Evolutionary conservation across 2,113 vertebrate species (phyloP), one percentile per base, ranked within the genome.

Genomic region (Nettapus auritus): DNA sequence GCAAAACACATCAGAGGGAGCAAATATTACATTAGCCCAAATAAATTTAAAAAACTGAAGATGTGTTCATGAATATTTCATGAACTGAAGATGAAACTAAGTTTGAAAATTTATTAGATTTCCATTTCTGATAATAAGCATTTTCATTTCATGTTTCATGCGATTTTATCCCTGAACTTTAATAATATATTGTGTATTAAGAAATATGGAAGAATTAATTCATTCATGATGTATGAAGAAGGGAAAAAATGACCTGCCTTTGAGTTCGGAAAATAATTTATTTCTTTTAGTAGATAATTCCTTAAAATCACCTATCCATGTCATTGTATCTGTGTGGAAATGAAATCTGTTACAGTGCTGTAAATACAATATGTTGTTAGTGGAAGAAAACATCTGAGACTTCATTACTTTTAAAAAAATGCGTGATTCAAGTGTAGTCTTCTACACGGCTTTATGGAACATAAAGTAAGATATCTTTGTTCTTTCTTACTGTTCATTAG

Each of bases 61-160:
- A 57, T 34, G 40, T 75, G 8, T 28, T 81, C 8, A 25, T 70
- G 31, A 89, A 70, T 84, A 50, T 66, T 88, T 80, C 53, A 90
- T 62, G 22, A 86, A 11, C 26, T 34, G 38, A 86, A 86, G 63
- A 73, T 36, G 44, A 88, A 69, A 29, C 10, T 13, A 59, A 83
- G 11, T 81, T 62, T 87, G 91, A 50, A 31, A 78, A 88, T 70
- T 50, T 3, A 59, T 90, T 86, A 50, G 90, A 93, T 96, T 95
- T 70, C 20, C 31, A 29, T 84, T 92, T 89, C 73, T 81, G 56
- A 63, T 90, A 74, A 86, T 78, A 25, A 81, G 33, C 13, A 52
- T 81, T 95, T 90, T 93, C 55, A 62, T 88, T 88, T 74, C 52
- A 31, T 19, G 2, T 34, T 86, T 91, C 10, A 7, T 50, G 52